Base-by-base conservation (phyloP, 1,140 invertebrate species). In the Brachionus asplanchnoidis region DNA sequence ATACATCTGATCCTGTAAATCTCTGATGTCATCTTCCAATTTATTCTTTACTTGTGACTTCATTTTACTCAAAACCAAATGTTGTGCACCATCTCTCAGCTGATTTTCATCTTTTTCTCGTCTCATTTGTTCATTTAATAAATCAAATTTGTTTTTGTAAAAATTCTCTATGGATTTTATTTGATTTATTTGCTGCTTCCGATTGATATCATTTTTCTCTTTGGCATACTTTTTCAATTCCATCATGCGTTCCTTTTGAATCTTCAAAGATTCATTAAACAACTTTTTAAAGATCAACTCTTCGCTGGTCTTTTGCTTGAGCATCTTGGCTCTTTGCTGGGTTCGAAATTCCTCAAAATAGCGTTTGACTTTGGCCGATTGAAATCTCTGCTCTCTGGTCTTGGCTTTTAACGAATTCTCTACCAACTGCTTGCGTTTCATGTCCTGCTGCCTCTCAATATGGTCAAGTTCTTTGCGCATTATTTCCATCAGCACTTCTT, bases 281-380 rank as follows among this genome's bases (percentile, higher is more conserved):
- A 89, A 82, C 23, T 88, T 88, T 84, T 87, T 88, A 85, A 90
- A 89, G 12, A 90, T 85, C 88, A 88, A 86, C 87, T 90, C 89
- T 85, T 90, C 89, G 77, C 86, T 87, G 11, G 87, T 89, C 44
- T 87, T 86, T 79, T 87, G 87, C 85, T 89, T 89, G 32, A 90
- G 84, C 87, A 89, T 88, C 84, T 88, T 89, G 11, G 88, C 86
- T 68, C 88, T 87, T 84, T 87, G 87, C 68, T 88, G 85, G 9
- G 88, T 87, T 77, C 88, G 87, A 68, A 88, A 90, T 20, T 89
- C 89, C 84, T 90, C 87, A 85, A 89, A 90, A 85, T 90, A 90
- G 23, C 87, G 85, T 9, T 88, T 70, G 17, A 88, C 87, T 32
- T 88, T 84, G 1, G 88, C 88, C 7, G 88, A 88, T 87, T 88